Conservation (phyloP, 2,797 vertebrate genomes). For the Catamblyrhynchus diadema region DNA sequence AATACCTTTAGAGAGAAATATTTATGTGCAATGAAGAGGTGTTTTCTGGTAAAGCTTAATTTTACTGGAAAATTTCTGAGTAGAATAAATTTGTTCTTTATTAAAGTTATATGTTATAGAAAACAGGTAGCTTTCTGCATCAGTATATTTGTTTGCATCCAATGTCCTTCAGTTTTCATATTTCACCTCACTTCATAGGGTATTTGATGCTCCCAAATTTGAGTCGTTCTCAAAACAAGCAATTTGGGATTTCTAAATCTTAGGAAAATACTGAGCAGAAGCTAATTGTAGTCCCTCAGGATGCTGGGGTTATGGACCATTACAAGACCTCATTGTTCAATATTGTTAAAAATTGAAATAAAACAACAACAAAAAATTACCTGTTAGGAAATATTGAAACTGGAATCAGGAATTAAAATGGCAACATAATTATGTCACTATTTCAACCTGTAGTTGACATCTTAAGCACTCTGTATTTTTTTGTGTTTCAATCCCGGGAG, state of each 20-base stretch:
- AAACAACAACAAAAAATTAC: background rate
- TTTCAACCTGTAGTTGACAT: background rate
- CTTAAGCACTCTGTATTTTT: background rate
- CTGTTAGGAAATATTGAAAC: background rate
- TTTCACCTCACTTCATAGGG: background rate
- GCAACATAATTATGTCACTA: background rate
- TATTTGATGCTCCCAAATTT: background rate
- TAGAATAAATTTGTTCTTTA: background rate
- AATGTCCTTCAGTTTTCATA: background rate
- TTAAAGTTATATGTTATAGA: background rate
- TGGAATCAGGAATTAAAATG: background rate
- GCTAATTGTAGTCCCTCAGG: background rate
- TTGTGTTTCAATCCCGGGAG: background rate
- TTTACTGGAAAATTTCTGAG: background rate
- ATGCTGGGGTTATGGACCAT: background rate
- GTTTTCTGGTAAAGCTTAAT: background rate
- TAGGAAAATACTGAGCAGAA: background rate
- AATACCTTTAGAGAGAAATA: background rate
- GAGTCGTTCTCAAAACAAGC: background rate
- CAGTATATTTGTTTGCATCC: background rate
- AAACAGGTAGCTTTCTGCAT: background rate
- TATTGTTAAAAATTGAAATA: background rate
- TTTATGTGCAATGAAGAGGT: background rate
- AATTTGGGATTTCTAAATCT: background rate
- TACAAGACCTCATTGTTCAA: background rate